These are phyloP conservation scores for Gryllus longicercus DNA, from an alignment of 2,888 invertebrate species.

Conservation along the genomic window DNA sequence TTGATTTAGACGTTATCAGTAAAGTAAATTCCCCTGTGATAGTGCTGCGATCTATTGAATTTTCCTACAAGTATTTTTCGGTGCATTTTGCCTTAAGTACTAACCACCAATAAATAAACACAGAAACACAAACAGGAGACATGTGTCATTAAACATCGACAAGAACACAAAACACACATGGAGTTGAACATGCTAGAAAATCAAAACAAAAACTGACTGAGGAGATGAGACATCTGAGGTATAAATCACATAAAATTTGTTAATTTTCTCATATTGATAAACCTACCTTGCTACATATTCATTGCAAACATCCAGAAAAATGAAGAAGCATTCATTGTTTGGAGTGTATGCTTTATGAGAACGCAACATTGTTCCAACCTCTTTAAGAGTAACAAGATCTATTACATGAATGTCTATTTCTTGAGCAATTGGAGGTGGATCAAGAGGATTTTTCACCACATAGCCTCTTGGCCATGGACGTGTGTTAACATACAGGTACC, in stretches of 20 bases:
- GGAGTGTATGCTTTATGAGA: constrained; percentile 80
- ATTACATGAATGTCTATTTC: constrained; percentile 86
- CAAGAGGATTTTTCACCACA: constrained; percentile 68
- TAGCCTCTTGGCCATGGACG: constrained; percentile 78
- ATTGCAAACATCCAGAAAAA: constrained; percentile 77
- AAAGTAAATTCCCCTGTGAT: too few relatives aligned
- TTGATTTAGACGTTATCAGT: too few relatives aligned
- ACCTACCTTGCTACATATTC: constrained; percentile 77
- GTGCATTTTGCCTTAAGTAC: too few relatives aligned
- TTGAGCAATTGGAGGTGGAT: constrained; percentile 80
- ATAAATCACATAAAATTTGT: neutral
- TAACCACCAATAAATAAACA: too few relatives aligned
- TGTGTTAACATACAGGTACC: constrained; percentile 75
- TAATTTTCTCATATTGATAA: neutral
- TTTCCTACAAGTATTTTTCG: too few relatives aligned
- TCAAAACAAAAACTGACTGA: neutral
- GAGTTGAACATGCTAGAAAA: neutral
- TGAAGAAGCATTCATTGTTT: constrained; percentile 81
- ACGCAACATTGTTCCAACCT: constrained; percentile 72
- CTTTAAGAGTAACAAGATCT: constrained; percentile 69
- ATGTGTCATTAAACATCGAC: too few relatives aligned
- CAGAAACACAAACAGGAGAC: too few relatives aligned
- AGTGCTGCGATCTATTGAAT: too few relatives aligned
- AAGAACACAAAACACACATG: too few relatives aligned
- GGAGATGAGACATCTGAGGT: neutral